These are phyloP conservation scores for Chrysomela aeneicollis DNA, from an alignment of 2,888 invertebrate genomes.

Conservation along the genomic window DNA sequence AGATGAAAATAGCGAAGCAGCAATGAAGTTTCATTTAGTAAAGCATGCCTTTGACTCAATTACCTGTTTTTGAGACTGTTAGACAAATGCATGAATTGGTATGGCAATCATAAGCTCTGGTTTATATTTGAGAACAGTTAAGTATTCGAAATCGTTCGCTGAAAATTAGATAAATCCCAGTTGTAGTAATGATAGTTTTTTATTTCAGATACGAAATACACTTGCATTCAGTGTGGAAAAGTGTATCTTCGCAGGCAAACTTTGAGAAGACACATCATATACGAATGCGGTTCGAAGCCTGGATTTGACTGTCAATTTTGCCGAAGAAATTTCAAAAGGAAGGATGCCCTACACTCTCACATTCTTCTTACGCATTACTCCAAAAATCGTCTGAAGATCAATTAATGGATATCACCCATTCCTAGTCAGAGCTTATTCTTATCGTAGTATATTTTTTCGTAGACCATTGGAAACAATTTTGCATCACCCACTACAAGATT, in stretches of 20 bases:
- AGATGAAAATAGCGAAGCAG: too few relatives aligned
- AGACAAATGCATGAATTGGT: too few relatives aligned
- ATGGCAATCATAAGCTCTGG: too few relatives aligned
- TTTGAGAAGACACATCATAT: conserved; percentile 37
- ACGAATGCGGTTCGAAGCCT: conserved; percentile 46
- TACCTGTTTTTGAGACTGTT: too few relatives aligned
- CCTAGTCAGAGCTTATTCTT: not conserved
- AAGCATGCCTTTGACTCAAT: too few relatives aligned
- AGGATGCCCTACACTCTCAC: conserved; percentile 35
- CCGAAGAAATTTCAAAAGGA: conserved; percentile 34
- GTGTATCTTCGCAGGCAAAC: conserved; percentile 55
- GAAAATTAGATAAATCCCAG: too few relatives aligned
- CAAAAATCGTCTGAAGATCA: conserved; percentile 17
- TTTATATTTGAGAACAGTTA: too few relatives aligned
- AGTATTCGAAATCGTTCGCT: too few relatives aligned
- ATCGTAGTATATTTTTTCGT: not conserved
- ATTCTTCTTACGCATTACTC: conserved; percentile 35
- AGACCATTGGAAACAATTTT: too few relatives aligned
- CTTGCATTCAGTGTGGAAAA: conserved; percentile 61
- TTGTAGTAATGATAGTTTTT: not conserved
- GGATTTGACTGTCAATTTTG: conserved; percentile 46
- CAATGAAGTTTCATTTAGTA: too few relatives aligned
- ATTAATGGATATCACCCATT: not conserved
- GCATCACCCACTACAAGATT: too few relatives aligned
- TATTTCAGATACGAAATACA: conserved; percentile 31